These are phyloP conservation scores for Rhagium mordax DNA, from an alignment of 2,888 invertebrate genomes.

Conservation along the genomic window DNA sequence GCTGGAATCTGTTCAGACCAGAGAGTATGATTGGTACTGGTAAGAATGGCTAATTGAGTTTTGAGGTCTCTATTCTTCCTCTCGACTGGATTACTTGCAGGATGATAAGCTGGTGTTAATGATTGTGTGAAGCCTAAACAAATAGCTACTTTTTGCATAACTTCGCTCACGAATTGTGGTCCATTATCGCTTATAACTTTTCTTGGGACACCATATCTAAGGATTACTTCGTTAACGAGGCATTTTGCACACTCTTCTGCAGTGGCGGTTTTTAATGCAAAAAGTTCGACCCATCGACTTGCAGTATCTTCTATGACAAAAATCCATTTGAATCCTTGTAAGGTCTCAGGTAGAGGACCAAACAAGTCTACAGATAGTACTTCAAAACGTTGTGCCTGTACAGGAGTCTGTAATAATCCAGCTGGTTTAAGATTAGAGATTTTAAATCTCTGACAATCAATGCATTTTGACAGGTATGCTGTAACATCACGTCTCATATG, in stretches of 20 bases:
- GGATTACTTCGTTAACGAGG: too few relatives aligned
- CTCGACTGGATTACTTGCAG: slow-evolving; percentile 5
- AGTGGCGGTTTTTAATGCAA: too few relatives aligned
- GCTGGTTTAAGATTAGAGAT: slow-evolving; percentile 37
- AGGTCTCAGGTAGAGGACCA: slow-evolving; percentile 48
- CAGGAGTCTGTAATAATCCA: too few relatives aligned
- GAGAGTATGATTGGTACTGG: background rate
- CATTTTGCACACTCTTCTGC: too few relatives aligned
- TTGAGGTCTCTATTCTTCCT: background rate
- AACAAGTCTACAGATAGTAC: slow-evolving; percentile 47
- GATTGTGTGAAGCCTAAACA: too few relatives aligned
- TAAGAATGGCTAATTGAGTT: background rate
- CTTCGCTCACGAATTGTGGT: too few relatives aligned
- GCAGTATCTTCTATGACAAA: too few relatives aligned
- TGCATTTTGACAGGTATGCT: slow-evolving; percentile 31
- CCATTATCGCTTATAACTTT: too few relatives aligned
- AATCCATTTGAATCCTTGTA: too few relatives aligned
- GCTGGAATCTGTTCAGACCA: slow-evolving; percentile 1
- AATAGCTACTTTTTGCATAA: background rate
- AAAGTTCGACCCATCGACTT: too few relatives aligned
- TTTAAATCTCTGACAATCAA: slow-evolving; percentile 45
- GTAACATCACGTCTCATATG: slow-evolving; percentile 41
- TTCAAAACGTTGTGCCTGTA: slow-evolving; percentile 44
- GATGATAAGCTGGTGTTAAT: too few relatives aligned
- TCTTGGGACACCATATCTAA: too few relatives aligned